Evolutionary conservation across 1,140 invertebrate genomes (phyloP).

Genomic region (Eumaeus atala): DNA sequence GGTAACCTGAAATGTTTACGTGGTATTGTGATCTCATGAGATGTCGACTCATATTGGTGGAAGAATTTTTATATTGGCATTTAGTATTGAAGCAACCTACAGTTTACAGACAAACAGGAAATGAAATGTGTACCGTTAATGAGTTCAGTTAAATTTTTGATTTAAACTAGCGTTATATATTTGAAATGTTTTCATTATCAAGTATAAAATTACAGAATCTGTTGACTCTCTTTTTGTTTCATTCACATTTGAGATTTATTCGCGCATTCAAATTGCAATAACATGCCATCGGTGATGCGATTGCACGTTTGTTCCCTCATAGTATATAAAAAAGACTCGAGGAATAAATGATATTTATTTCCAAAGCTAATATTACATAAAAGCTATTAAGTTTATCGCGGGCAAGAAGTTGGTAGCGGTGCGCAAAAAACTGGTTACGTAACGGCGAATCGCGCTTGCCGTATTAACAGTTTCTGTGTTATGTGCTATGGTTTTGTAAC

Average conservation of each 20-base stretch:
- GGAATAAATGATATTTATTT: neutral
- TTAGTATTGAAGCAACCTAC: too few species aligned
- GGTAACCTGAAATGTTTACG: too few species aligned
- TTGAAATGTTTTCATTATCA: neutral
- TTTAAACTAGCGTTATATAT: too few species aligned
- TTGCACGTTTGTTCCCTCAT: neutral
- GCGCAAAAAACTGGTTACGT: neutral
- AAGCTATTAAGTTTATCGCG: slow-evolving; percentile 5
- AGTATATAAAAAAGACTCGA: neutral
- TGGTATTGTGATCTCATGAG: too few species aligned
- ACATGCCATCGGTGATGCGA: neutral
- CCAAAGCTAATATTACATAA: neutral
- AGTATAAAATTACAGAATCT: too few species aligned
- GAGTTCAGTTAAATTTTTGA: too few species aligned
- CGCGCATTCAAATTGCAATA: neutral
- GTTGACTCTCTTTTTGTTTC: too few species aligned
- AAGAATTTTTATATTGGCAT: too few species aligned
- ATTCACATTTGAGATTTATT: too few species aligned
- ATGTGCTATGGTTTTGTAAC: slow-evolving; percentile 2
- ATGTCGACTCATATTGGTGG: too few species aligned
- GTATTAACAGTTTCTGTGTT: neutral
- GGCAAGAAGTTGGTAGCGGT: neutral
- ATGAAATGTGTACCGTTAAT: too few species aligned
- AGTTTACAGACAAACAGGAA: too few species aligned
- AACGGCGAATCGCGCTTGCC: neutral